These are phyloP conservation scores for Lasioglossum calceatum DNA, from an alignment of 2,888 invertebrate genomes.

Conservation along the genomic window DNA sequence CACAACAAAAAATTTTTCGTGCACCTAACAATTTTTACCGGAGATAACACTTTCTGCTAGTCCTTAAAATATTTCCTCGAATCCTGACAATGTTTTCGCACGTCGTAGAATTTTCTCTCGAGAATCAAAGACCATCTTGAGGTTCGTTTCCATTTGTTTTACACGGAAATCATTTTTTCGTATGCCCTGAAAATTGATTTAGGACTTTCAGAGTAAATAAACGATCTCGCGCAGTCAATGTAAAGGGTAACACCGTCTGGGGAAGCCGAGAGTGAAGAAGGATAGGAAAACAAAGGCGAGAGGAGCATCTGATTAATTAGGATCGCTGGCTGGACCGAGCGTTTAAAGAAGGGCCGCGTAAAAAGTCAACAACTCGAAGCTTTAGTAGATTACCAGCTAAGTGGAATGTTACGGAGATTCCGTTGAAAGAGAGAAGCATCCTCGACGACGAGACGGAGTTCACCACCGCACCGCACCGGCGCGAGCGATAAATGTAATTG, in stretches of 20 bases:
- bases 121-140: no score
- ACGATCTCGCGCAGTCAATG: not conserved
- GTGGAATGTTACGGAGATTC: not conserved
- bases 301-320: slow-evolving; percentile 1
- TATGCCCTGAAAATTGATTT: not conserved
- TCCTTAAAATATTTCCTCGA: no score
- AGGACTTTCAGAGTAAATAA: no score
- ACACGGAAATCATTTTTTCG: not conserved
- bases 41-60: no score
- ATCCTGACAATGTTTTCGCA: not conserved
- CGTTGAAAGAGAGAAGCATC: not conserved
- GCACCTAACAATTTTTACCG: no score
- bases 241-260: not conserved
- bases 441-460: not conserved
- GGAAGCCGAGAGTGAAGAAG: not conserved
- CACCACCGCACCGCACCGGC: not conserved
- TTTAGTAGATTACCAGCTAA: slow-evolving; percentile 7
- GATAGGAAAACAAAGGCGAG: not conserved
- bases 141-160: not conserved
- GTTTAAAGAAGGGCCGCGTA: not conserved
- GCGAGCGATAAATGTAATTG: slow-evolving; percentile 11
- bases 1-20: no score
- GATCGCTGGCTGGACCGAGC: not conserved
- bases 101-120: no score
- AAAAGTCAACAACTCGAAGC: not conserved